Percentiles rank a stretch among this genome's conserved stretches.
phyloP scores from a whole-genome alignment of 2,888 invertebrate species.

The Trachelus iudaicus region DNA sequence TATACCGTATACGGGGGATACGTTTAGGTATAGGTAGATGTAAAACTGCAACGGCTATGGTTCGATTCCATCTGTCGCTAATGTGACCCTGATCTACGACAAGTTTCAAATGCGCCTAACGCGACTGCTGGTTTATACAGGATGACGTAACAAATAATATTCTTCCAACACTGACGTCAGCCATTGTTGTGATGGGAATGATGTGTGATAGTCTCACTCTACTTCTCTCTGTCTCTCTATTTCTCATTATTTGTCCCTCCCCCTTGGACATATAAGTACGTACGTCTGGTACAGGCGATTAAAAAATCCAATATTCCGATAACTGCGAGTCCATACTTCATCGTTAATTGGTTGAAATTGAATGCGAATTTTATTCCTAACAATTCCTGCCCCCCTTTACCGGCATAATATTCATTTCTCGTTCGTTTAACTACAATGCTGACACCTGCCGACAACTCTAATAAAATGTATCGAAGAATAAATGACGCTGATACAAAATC shows the following conservation, averaged over 20 bases:
- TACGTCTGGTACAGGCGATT: background rate
- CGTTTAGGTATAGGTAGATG: too few species aligned
- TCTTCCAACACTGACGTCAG: background rate
- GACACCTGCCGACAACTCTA: background rate
- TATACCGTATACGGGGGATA: background rate
- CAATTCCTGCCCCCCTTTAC: background rate
- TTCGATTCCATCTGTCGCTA: background rate
- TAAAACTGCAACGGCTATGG: background rate
- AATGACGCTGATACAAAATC: background rate
- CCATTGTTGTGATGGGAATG: background rate
- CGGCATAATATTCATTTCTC: background rate
- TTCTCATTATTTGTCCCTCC: background rate
- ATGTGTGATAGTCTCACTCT: background rate
- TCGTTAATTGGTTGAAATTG: background rate
- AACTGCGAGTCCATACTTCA: background rate
- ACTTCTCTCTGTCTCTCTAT: background rate
- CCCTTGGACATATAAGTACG: background rate
- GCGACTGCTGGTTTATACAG: background rate
- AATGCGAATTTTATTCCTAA: background rate
- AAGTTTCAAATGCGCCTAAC: constrained; percentile 26
- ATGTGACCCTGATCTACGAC: constrained; percentile 28
- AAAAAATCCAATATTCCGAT: background rate
- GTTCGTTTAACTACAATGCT: background rate
- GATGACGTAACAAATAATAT: background rate
- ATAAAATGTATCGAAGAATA: background rate